Conservation (phyloP, 2,888 invertebrate genomes). For the Tipula lateralis region DNA sequence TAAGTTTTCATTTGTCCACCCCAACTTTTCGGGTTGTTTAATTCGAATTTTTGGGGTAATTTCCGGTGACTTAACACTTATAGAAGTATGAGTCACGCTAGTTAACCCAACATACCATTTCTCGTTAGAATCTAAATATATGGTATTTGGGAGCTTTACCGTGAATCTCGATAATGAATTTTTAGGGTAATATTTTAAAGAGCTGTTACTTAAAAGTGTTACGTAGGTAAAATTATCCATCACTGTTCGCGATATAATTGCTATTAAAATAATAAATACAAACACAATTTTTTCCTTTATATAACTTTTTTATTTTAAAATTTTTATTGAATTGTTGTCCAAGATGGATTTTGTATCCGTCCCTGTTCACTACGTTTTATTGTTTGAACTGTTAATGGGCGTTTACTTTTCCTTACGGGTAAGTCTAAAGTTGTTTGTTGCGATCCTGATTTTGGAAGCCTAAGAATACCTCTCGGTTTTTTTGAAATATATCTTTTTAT, state of each 20-base stretch:
- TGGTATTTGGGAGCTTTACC: not conserved
- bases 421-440: not conserved
- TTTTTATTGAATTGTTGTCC: not conserved
- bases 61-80: not conserved
- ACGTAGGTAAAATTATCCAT: not conserved
- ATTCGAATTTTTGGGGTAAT: not conserved
- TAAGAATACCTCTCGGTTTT: not conserved
- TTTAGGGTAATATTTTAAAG: not conserved
- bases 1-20: not conserved
- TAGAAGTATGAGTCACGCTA: not conserved
- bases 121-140: not conserved
- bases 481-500: not conserved
- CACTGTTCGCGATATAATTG: not conserved
- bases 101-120: not conserved
- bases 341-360: no score
- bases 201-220: no score
- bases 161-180: not conserved
- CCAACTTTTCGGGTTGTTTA: not conserved
- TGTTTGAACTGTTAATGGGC: not conserved
- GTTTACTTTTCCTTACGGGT: not conserved
- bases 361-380: not conserved
- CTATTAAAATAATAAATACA: not conserved
- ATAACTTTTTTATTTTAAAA: not conserved
- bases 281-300: not conserved
- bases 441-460: no score